phyloP scores from a whole-genome alignment of 2,797 vertebrate species.

The Cuculus canorus region DNA sequence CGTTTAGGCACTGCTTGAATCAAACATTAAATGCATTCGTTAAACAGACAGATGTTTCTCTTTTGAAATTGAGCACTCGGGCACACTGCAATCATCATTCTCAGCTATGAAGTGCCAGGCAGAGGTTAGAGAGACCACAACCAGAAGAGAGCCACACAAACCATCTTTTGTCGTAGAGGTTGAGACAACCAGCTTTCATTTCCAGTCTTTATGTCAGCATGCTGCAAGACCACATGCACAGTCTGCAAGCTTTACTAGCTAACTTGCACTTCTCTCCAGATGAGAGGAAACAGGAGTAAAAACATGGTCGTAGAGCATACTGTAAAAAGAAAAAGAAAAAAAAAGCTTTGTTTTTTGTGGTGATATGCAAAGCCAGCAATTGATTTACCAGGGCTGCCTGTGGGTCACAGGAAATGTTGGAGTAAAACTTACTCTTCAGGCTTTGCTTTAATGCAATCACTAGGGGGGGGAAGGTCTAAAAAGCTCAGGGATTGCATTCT shows the following conservation, averaged over 20 bases:
- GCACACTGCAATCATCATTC: neutral
- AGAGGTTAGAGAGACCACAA: slow-evolving; percentile 23
- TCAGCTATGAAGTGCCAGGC: neutral
- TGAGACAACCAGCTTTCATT: neutral
- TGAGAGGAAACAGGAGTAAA: neutral
- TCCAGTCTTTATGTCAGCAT: neutral
- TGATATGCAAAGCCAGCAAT: neutral
- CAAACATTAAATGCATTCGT: neutral
- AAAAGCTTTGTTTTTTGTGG: neutral
- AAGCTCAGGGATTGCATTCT: neutral
- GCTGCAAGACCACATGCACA: neutral
- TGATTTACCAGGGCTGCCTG: neutral
- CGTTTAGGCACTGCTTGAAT: neutral
- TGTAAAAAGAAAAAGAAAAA: too few species aligned
- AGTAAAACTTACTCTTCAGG: neutral
- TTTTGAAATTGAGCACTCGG: neutral
- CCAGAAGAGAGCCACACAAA: neutral
- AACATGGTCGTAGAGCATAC: accelerated
- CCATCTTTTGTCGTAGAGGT: neutral
- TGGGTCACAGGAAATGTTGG: neutral
- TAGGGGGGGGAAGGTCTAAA: accelerated
- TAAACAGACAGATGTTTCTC: neutral
- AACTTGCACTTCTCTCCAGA: neutral
- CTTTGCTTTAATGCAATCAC: neutral
- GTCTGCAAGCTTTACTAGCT: neutral